Conservation (phyloP, 2,888 invertebrate species). For the Athalia circularis region DNA sequence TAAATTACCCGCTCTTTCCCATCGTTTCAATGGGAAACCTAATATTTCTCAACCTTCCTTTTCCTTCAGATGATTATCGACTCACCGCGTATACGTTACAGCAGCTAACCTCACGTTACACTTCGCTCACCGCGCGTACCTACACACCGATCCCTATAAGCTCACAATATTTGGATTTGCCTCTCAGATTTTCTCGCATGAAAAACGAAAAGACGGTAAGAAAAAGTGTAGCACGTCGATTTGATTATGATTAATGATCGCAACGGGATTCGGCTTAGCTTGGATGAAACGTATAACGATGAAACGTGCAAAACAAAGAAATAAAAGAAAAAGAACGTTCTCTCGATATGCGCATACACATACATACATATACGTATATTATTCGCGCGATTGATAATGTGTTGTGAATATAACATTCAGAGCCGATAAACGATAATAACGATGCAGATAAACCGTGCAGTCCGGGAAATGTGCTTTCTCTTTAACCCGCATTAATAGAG, state of each 20-base stretch:
- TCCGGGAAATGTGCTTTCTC: not conserved
- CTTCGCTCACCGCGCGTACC: not conserved
- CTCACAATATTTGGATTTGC: too few relatives aligned
- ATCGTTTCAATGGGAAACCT: slow-evolving; percentile 40
- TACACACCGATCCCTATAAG: not conserved
- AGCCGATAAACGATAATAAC: slow-evolving; percentile 16
- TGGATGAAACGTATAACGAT: too few relatives aligned
- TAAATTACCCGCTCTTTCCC: slow-evolving; percentile 37
- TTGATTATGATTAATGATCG: too few relatives aligned
- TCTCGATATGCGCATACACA: not conserved
- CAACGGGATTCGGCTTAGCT: too few relatives aligned
- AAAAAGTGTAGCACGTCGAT: not conserved
- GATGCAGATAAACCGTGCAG: not conserved
- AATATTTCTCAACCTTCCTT: slow-evolving; percentile 35
- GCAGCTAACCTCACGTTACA: not conserved
- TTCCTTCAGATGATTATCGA: slow-evolving; percentile 29
- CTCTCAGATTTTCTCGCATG: too few relatives aligned
- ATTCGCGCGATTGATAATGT: not conserved
- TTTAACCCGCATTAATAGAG: slow-evolving; percentile 1
- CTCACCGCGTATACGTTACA: not conserved
- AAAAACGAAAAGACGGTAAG: not conserved
- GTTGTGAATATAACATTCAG: not conserved
- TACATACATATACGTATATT: not conserved
- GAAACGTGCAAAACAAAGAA: too few relatives aligned
- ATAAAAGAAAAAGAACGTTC: not conserved